Evolutionary conservation across 2,888 invertebrate genomes (phyloP).

Genomic region (Agrypnus murinus): DNA sequence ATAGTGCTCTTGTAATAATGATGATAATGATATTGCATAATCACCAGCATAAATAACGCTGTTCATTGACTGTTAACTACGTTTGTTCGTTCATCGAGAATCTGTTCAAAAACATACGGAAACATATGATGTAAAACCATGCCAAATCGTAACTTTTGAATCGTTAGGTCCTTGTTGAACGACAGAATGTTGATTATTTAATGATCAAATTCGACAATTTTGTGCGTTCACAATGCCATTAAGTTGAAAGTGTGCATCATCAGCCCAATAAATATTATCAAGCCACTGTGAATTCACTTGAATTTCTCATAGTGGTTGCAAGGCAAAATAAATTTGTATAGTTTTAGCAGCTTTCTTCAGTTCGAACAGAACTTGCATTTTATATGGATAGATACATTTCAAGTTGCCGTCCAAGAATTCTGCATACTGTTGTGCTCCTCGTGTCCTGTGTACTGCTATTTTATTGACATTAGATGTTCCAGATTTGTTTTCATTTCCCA

Average conservation of each 20-base stretch:
- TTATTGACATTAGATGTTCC: no score
- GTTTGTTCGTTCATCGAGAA: background rate
- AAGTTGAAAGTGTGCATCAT: background rate
- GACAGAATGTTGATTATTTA: background rate
- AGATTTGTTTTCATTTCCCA: background rate
- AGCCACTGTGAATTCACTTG: background rate
- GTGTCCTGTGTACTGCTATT: no score
- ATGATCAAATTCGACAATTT: slow-evolving; percentile 1
- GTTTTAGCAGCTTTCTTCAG: background rate
- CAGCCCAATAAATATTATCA: background rate
- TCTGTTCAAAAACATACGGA: background rate
- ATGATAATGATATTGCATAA: no score
- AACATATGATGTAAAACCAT: background rate
- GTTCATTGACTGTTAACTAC: no score
- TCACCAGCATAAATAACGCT: no score
- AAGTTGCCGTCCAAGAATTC: background rate
- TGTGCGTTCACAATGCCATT: background rate
- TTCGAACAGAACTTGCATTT: background rate
- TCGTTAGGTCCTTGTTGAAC: slow-evolving; percentile 2
- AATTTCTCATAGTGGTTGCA: background rate
- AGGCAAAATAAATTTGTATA: background rate
- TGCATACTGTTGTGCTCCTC: no score
- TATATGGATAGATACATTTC: background rate
- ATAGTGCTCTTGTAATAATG: no score
- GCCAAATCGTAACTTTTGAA: background rate